These are phyloP conservation scores for Catalaphyllia jardinei DNA, from an alignment of 64 coral and sea anemone species.

Conservation along the genomic window DNA sequence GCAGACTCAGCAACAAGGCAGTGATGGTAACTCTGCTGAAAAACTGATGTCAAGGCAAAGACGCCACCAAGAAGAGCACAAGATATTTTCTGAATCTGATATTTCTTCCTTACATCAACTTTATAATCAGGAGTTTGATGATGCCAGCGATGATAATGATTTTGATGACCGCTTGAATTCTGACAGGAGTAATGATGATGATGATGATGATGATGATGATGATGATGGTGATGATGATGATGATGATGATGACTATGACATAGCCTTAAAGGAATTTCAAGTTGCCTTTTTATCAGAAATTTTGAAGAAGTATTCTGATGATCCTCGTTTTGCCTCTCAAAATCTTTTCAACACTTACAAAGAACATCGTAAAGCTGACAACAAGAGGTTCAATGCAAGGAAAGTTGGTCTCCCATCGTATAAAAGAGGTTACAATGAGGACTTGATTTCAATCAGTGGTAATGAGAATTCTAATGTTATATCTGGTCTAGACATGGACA, in stretches of 20 bases:
- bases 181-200: background rate
- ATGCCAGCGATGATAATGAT: background rate
- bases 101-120: background rate
- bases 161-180: background rate
- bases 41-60: background rate
- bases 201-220: background rate
- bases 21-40: background rate
- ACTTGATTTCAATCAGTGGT: background rate
- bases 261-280: background rate
- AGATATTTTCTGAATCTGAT: background rate
- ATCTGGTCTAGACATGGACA: background rate
- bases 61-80: background rate
- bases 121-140: background rate
- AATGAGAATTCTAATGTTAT: background rate
- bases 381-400: background rate
- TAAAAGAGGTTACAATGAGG: background rate
- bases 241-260: background rate
- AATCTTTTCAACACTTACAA: background rate
- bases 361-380: background rate
- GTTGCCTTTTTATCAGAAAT: background rate
- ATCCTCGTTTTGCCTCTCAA: background rate
- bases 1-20: background rate
- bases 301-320: background rate
- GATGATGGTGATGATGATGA: background rate
- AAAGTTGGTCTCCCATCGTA: background rate